phyloP scores from a whole-genome alignment of 2,797 vertebrate genomes.

The Petrocephalus schoutedeni region DNA sequence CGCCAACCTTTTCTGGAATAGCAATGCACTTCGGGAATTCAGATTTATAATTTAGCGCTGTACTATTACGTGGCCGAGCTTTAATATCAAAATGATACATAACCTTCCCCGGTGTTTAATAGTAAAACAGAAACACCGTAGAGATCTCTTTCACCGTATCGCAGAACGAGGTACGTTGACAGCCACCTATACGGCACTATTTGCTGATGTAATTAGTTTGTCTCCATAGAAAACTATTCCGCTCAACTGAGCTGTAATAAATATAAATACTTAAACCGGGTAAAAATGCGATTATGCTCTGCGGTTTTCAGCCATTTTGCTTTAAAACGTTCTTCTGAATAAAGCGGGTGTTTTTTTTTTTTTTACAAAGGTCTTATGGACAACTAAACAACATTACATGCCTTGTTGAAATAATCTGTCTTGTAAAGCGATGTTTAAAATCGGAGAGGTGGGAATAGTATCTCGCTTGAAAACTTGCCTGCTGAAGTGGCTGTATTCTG shows the following conservation, averaged over 20 bases:
- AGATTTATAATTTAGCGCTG: background rate
- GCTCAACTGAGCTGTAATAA: slow-evolving; percentile 43
- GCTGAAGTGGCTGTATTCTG: slow-evolving; percentile 52
- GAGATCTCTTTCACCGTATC: slow-evolving; percentile 32
- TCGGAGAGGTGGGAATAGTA: slow-evolving; percentile 29
- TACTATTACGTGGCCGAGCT: slow-evolving; percentile 14
- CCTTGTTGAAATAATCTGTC: background rate
- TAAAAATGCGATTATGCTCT: background rate
- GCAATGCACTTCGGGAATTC: slow-evolving; percentile 14
- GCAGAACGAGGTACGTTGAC: slow-evolving; percentile 48
- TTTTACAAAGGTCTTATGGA: background rate
- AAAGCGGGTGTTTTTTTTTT: background rate
- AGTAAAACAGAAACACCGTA: slow-evolving; percentile 12
- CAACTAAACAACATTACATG: background rate
- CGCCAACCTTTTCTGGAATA: slow-evolving; percentile 53
- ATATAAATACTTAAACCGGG: background rate
- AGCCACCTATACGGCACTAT: slow-evolving; percentile 54
- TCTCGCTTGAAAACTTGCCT: slow-evolving; percentile 30
- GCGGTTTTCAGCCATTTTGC: background rate
- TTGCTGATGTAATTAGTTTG: slow-evolving; percentile 64
- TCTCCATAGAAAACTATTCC: slow-evolving; percentile 54
- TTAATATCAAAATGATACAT: background rate
- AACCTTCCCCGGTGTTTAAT: slow-evolving; percentile 12
- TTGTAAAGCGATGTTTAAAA: slow-evolving; percentile 30
- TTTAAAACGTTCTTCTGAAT: background rate